Base-by-base conservation (phyloP, 2,888 invertebrate genomes). In the Drosophila greeni region DNA sequence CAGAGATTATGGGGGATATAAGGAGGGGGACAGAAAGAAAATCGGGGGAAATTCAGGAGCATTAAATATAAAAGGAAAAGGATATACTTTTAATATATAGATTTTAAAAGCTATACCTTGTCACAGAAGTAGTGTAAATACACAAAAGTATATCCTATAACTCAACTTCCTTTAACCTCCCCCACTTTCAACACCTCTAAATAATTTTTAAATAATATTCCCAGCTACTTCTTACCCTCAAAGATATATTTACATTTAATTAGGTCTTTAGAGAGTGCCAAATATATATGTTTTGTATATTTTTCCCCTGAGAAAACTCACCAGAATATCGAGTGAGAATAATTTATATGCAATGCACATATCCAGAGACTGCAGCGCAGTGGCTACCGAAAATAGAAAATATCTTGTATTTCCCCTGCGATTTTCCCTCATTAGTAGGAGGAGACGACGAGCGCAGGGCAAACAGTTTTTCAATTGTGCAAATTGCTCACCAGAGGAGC, bases 401-500 rank as follows among this genome's bases (percentile, higher is more conserved):
- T 43, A 33, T 57, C 58, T 24, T 29, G 24, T 2, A 37, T 20
- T 56, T 34, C 36, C 37, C 59, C 37, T 16, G 51, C 31, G 53
- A 53, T 52, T 53, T 52, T 24, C 34, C 57, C 59, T 60, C 59
- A 60, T 60, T 60, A 60, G 59, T 47, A 8, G 59, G 23, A 8
- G 59, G 23, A 57, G 43, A 45, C 59, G 43, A 51, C 51, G 31
- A 51, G 61, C 36, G 62, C 62, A 36, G 62, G 62, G 62, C 61
- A 62, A 61, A 61, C 62, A 62, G 62, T 55, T 55, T 65, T 64
- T 55, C 55, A 54, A 54, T 54, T 48, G 64, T 64, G 64, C 65
- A 65, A 65, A 65, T 65, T 65, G 65, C 65, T 55, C 65, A 48
- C 65, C 64, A 40, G 65, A 55, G 64, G 65, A 55, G 64, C 65